These are phyloP conservation scores for Cenopis cana DNA, from an alignment of 2,888 invertebrate species.

Conservation along the genomic window DNA sequence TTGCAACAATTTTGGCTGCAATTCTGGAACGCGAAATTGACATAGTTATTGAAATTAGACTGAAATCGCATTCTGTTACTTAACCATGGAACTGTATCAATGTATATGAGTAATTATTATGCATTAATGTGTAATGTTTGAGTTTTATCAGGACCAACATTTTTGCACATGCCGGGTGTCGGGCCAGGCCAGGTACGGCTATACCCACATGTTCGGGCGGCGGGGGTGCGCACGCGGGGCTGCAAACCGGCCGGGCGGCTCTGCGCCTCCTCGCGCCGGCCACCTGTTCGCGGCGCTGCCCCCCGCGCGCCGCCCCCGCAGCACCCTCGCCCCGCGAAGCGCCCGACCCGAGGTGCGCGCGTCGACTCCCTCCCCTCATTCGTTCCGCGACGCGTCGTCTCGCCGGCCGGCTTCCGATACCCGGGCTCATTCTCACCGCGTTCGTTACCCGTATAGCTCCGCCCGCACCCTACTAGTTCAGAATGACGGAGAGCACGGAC, in stretches of 20 bases:
- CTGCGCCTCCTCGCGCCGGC: constrained; percentile 60
- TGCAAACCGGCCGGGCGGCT: constrained; percentile 48
- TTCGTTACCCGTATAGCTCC: constrained; percentile 69
- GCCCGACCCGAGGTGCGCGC: constrained; percentile 70
- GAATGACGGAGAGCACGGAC: constrained; percentile 83
- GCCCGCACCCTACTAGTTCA: constrained; percentile 59
- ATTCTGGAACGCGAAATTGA: neutral
- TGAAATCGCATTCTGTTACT: neutral
- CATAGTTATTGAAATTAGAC: neutral
- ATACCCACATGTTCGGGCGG: constrained; percentile 62
- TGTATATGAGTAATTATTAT: neutral
- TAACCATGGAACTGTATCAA: neutral
- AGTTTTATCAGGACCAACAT: constrained; percentile 3
- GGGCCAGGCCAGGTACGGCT: constrained; percentile 51
- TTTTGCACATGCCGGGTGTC: constrained; percentile 19
- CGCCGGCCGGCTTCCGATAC: constrained; percentile 74
- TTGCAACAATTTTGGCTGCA: neutral
- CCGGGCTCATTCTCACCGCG: constrained; percentile 74
- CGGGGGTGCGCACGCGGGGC: constrained; percentile 55
- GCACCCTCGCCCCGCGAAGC: constrained; percentile 55
- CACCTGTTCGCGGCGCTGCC: constrained; percentile 73
- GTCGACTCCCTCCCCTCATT: constrained; percentile 78
- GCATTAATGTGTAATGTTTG: neutral
- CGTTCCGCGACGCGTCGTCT: constrained; percentile 82
- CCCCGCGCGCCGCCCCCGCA: constrained; percentile 50